Percentiles rank a stretch among this genome's conserved stretches.
phyloP scores from a whole-genome alignment of 2,113 vertebrate genomes.

The Aphyosemion australe region DNA sequence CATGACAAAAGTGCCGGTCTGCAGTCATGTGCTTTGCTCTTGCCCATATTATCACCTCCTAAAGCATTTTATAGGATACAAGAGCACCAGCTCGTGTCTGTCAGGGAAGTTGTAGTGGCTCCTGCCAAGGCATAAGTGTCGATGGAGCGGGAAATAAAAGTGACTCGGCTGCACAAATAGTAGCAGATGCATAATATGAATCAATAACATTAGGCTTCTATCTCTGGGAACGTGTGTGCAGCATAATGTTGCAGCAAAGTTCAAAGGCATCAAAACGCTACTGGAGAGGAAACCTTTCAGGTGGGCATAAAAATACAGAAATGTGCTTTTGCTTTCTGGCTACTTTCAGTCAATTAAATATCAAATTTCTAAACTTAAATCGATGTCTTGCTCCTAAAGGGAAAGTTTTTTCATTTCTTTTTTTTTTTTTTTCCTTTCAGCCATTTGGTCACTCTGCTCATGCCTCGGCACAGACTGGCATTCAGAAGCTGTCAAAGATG shows the following conservation, averaged over 20 bases:
- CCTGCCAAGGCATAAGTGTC: slow-evolving; percentile 39
- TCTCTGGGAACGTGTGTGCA: slow-evolving; percentile 28
- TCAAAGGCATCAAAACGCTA: slow-evolving; percentile 31
- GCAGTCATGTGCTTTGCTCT: slow-evolving; percentile 67
- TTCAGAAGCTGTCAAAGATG: slow-evolving; percentile 18
- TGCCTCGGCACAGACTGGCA: slow-evolving; percentile 13
- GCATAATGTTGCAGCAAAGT: slow-evolving; percentile 51
- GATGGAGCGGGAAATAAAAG: slow-evolving; percentile 55
- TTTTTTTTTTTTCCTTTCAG: slow-evolving; percentile 8
- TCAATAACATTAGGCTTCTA: slow-evolving; percentile 43
- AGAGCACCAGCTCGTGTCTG: slow-evolving; percentile 56
- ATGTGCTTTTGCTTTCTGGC: not conserved
- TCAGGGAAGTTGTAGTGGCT: slow-evolving; percentile 53
- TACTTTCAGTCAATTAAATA: slow-evolving; percentile 21
- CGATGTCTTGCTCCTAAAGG: slow-evolving; percentile 7
- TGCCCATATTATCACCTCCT: slow-evolving; percentile 67
- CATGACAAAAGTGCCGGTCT: slow-evolving; percentile 77
- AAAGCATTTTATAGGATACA: slow-evolving; percentile 67
- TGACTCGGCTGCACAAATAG: slow-evolving; percentile 46
- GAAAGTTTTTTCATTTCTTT: not conserved
- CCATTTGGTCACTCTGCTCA: slow-evolving; percentile 17
- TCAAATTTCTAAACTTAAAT: slow-evolving; percentile 16
- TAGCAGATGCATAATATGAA: slow-evolving; percentile 45
- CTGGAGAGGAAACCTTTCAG: slow-evolving; percentile 21
- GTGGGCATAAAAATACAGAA: not conserved